phyloP scores from a whole-genome alignment of 2,113 vertebrate genomes.

The Prietella phreatophila region DNA sequence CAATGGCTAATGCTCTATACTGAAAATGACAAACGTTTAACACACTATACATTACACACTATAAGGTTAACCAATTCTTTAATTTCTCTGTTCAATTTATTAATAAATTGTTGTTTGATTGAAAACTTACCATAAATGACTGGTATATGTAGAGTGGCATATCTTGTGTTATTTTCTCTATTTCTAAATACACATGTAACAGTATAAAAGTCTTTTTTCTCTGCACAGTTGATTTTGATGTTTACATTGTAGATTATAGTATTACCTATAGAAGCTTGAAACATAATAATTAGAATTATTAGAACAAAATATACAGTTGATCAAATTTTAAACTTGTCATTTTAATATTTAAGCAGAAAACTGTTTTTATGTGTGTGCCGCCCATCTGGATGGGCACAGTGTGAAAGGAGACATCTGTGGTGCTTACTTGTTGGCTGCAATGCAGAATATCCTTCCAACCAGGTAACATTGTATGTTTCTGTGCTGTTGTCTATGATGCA shows the following conservation, averaged over 20 bases:
- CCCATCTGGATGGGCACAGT: background rate
- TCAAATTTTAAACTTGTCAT: background rate
- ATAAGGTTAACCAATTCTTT: background rate
- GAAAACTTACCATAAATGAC: constrained; percentile 59
- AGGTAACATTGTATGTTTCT: constrained; percentile 49
- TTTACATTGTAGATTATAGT: background rate
- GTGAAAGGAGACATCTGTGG: background rate
- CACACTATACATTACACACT: background rate
- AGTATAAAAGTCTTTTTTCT: rapidly evolving
- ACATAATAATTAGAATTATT: too few relatives aligned
- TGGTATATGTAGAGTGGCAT: rapidly evolving
- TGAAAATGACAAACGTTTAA: background rate
- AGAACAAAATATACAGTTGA: background rate
- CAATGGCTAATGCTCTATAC: background rate
- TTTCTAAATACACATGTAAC: constrained; percentile 51
- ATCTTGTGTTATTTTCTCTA: background rate
- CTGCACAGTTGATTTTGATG: background rate
- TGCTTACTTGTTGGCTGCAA: background rate
- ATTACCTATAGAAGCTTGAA: background rate
- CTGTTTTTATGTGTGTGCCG: background rate
- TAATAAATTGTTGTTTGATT: background rate
- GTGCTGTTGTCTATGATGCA: constrained; percentile 47
- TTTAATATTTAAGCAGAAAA: constrained; percentile 6
- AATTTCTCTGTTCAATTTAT: background rate
- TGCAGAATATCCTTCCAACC: background rate